These are phyloP conservation scores for Cephalopterus ornatus DNA, from an alignment of 2,113 vertebrate genomes.

Conservation along the genomic window DNA sequence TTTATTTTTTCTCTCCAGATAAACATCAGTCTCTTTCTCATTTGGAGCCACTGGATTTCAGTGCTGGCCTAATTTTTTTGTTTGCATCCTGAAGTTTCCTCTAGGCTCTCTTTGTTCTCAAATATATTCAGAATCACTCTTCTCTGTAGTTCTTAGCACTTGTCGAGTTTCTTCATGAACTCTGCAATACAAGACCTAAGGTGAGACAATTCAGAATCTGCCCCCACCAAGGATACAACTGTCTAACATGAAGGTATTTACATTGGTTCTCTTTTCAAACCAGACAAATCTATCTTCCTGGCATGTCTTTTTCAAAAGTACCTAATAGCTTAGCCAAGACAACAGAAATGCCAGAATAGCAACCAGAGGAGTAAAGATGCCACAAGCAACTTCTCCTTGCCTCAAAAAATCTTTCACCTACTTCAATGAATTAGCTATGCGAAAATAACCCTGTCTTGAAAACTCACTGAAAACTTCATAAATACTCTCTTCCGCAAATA, in stretches of 20 bases:
- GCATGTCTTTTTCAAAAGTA: background rate
- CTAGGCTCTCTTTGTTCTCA: background rate
- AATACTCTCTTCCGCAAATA: background rate
- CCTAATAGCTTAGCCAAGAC: background rate
- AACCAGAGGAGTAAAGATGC: background rate
- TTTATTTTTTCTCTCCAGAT: background rate
- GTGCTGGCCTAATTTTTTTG: background rate
- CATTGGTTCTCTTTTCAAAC: background rate
- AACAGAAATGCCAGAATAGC: background rate
- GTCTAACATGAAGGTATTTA: slow-evolving; percentile 1
- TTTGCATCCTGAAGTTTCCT: background rate
- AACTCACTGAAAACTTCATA: background rate
- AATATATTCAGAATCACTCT: background rate
- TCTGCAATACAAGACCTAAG: background rate
- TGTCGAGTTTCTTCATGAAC: background rate
- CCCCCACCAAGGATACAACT: background rate
- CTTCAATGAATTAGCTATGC: background rate
- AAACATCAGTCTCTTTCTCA: background rate
- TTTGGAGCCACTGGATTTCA: background rate
- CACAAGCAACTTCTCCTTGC: background rate
- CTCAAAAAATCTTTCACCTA: background rate
- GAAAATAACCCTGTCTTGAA: background rate
- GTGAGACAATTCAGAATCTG: background rate
- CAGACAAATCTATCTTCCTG: background rate
- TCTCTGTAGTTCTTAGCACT: background rate